Conservation (phyloP, 2,888 invertebrate species). For the Sinopyrophorus schimmeli region DNA sequence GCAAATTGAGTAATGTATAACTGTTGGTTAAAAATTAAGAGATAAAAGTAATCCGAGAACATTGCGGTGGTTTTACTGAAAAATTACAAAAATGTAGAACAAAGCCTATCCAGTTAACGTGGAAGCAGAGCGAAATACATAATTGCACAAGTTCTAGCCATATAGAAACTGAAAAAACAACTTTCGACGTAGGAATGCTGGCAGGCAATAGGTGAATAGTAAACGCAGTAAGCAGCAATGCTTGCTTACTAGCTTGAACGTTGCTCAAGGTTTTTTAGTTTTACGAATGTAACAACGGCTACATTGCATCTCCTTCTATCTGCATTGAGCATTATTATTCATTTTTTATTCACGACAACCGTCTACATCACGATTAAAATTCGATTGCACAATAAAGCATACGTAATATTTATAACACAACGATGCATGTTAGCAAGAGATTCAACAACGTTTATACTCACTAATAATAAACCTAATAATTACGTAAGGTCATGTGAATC, state of each 20-base stretch:
- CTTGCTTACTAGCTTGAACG: conserved; percentile 10
- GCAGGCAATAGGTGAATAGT: conserved; percentile 25
- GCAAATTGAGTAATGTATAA: too few relatives aligned
- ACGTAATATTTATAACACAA: conserved; percentile 18
- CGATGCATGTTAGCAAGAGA: conserved; percentile 10
- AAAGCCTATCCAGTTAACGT: conserved; percentile 21
- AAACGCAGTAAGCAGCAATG: conserved; percentile 19
- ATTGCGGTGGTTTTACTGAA: too few relatives aligned
- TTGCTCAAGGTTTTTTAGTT: conserved; percentile 23
- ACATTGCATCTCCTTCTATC: neutral
- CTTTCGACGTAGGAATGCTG: conserved; percentile 30
- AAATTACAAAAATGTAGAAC: conserved; percentile 18
- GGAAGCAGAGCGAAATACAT: conserved; percentile 17
- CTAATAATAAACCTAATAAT: conserved; percentile 6
- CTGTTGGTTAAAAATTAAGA: too few relatives aligned
- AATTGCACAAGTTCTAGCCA: conserved; percentile 24
- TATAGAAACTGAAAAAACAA: conserved; percentile 27
- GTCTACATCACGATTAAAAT: conserved; percentile 20
- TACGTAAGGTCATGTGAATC: conserved; percentile 16
- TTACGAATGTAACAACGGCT: conserved; percentile 4
- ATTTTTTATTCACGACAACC: too few relatives aligned
- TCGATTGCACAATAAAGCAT: conserved; percentile 18
- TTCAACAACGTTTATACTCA: conserved; percentile 5
- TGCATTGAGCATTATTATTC: neutral
- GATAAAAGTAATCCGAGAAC: too few relatives aligned